Percentiles rank a stretch among this genome's conserved stretches.
These are phyloP conservation scores for Dryoscopus gambensis DNA, from an alignment of 2,113 vertebrate species.

Conservation along the genomic window DNA sequence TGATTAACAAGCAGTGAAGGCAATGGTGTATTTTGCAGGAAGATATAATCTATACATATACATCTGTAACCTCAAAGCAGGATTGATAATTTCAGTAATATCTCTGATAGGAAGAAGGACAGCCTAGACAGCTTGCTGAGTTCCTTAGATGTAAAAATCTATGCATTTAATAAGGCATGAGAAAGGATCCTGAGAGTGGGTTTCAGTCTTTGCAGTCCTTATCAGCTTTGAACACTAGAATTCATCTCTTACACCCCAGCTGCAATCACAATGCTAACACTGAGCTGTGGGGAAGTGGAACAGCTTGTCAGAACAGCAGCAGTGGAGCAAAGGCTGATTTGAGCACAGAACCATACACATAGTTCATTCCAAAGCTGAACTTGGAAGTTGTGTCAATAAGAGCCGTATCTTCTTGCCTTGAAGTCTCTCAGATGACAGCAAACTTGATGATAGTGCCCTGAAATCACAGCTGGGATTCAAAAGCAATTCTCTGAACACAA, in stretches of 20 bases:
- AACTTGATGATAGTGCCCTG: not conserved
- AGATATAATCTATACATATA: not conserved
- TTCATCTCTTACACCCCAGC: not conserved
- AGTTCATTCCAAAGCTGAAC: not conserved
- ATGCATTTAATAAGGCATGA: not conserved
- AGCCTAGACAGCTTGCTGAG: not conserved
- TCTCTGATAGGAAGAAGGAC: not conserved
- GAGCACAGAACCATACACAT: not conserved
- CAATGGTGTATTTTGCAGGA: not conserved
- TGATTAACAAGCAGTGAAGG: not conserved
- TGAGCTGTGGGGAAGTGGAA: not conserved
- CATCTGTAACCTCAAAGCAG: not conserved
- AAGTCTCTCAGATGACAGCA: not conserved
- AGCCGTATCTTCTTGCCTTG: not conserved
- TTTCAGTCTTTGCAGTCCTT: not conserved
- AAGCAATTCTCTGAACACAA: not conserved
- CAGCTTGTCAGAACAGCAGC: not conserved
- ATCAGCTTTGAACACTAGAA: not conserved
- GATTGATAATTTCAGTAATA: not conserved
- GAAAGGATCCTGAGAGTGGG: not conserved
- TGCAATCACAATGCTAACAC: not conserved
- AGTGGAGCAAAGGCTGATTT: not conserved
- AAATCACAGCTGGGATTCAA: conserved; percentile 4
- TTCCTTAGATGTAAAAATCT: not conserved
- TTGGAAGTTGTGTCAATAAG: not conserved